Conservation (phyloP, 1,140 invertebrate genomes). For the Anthonomus grandis region DNA sequence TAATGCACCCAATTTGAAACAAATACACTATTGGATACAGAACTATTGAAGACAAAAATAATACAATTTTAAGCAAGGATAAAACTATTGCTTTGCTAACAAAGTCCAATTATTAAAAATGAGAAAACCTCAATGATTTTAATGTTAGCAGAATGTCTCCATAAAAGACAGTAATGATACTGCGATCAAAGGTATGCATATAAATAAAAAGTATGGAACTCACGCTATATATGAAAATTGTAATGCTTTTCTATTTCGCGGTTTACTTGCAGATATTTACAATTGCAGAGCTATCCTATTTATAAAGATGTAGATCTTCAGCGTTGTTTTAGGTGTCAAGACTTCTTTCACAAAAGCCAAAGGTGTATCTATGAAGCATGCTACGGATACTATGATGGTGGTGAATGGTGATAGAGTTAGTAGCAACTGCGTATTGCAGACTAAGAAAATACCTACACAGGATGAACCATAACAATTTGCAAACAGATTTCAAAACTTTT, state of each 20-base stretch:
- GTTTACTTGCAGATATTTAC: neutral
- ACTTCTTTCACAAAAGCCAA: too few relatives aligned
- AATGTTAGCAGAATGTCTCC: neutral
- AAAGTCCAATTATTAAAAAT: neutral
- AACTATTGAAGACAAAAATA: slow-evolving; percentile 4
- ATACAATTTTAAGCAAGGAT: neutral
- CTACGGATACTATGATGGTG: neutral
- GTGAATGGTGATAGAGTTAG: too few relatives aligned
- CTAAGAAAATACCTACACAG: too few relatives aligned
- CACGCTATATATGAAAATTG: neutral
- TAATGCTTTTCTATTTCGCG: neutral
- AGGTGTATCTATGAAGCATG: neutral
- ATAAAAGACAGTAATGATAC: neutral
- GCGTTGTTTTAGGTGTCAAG: neutral
- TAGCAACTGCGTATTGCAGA: too few relatives aligned
- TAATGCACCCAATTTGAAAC: slow-evolving; percentile 4
- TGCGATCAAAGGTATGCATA: neutral
- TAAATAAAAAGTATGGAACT: slow-evolving; percentile 1
- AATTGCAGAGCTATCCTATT: slow-evolving; percentile 2
- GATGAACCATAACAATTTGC: too few relatives aligned
- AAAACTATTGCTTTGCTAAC: neutral
- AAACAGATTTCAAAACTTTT: too few relatives aligned
- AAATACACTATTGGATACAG: neutral
- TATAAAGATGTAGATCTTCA: neutral
- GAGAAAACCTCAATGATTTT: neutral